Percentiles rank a stretch among this genome's conserved stretches.
phyloP scores from a whole-genome alignment of 2,113 vertebrate genomes.

The Rhodinocichla rosea region DNA sequence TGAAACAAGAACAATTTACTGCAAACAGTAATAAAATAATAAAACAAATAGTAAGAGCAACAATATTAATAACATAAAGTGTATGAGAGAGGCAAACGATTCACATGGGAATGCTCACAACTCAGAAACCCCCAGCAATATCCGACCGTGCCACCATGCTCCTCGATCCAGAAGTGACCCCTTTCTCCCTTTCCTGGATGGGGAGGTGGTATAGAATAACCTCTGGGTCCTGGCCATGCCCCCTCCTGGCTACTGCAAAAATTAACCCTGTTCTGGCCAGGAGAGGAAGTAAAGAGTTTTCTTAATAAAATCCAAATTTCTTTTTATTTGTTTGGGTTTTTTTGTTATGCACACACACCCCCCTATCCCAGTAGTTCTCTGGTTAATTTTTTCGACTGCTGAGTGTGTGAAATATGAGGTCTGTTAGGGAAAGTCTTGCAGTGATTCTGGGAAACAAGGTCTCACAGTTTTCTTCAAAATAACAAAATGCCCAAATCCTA shows the following conservation, averaged over 20 bases:
- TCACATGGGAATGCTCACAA: neutral
- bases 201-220: neutral
- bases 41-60: neutral
- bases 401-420: constrained; percentile 29
- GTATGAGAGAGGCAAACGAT: fast-evolving
- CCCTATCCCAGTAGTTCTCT: neutral
- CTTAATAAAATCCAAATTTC: neutral
- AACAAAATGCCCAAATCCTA: neutral
- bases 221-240: neutral
- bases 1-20: neutral
- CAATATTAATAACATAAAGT: neutral
- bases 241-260: neutral
- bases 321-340: neutral
- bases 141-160: fast-evolving
- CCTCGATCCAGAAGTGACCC: fast-evolving
- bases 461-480: constrained; percentile 2
- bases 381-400: constrained; percentile 19
- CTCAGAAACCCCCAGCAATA: neutral
- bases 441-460: neutral
- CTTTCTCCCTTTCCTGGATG: neutral
- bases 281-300: neutral
- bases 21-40: neutral
- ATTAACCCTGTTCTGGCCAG: neutral
- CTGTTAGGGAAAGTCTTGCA: neutral
- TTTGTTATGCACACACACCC: no score